Conservation (phyloP, 2,797 vertebrate genomes). For the Pangasius macronema region DNA sequence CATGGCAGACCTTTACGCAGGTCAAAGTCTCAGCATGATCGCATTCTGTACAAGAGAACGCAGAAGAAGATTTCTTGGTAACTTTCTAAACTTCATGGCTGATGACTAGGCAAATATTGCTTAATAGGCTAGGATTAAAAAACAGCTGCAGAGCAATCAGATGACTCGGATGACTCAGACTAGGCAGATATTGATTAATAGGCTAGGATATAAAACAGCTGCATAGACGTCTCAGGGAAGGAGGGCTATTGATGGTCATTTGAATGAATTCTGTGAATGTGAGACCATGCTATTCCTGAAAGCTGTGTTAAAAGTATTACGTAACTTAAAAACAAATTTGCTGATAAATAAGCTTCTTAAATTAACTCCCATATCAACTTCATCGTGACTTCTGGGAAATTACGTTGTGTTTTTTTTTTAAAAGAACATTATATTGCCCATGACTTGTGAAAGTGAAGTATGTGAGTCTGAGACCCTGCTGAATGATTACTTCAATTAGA, state of each 20-base stretch:
- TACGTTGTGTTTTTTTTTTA: neutral
- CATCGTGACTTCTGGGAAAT: neutral
- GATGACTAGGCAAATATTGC: neutral
- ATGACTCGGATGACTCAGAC: neutral
- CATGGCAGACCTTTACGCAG: neutral
- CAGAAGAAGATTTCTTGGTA: neutral
- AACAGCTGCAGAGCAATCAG: neutral
- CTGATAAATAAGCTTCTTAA: neutral
- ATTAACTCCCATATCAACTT: neutral
- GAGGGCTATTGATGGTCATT: neutral
- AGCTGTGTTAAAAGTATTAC: neutral
- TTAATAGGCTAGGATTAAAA: neutral
- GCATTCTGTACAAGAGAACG: neutral
- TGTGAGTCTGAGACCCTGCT: neutral
- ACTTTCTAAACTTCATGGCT: neutral
- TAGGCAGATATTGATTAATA: neutral
- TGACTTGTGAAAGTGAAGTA: neutral
- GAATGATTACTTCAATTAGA: neutral
- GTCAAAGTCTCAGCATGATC: neutral
- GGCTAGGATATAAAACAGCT: neutral
- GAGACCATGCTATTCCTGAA: neutral
- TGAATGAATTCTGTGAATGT: neutral
- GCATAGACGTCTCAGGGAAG: neutral
- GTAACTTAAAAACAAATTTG: neutral
- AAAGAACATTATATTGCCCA: neutral